Base-by-base conservation (phyloP, 2,888 invertebrate genomes). In the Lasioglossum zephyrum region DNA sequence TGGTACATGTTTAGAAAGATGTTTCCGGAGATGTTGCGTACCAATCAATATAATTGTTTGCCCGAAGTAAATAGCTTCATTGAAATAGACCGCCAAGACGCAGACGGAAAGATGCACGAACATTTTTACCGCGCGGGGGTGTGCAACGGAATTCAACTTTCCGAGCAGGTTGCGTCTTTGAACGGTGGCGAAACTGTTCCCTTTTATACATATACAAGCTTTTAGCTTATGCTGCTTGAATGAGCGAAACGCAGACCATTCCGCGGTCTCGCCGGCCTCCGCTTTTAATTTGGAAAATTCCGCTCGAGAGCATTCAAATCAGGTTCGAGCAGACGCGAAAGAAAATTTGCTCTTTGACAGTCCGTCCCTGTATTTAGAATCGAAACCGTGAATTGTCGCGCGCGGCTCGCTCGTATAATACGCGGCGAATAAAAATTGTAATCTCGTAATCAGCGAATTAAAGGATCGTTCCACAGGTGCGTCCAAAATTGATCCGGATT, bases 231-330 rank as follows among this genome's bases (percentile, higher is more conserved):
- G 53, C 75, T 82, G 88, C 77, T 82, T 84, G 90, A 90, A 89
- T 87, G 80, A 82, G 74, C 75, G 72, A 31, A 79, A 81, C 83
- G 85, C 80, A 82, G 49, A 80, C 73, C 81, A 60, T 73, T 72
- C 81, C 63, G 76, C 84, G 47, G 4, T 47, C 47, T 22, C 22
- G 74, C 70, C 26, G 81, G 85, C 72, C n/a, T 41, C 73, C 75
- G 79, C 80, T 78, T 78, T 81, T 84, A 88, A 89, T 89, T 87
- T 84, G 77, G 82, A 85, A 85, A 87, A 87, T 87, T 89, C 79
- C 72, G 72, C 53, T 73, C 75, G 70, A 53, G 49, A 49, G 81
- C 81, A 76, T 78, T 77, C 85, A 77, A 87, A 77, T 87, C 82
- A 77, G 74, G 78, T 73, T 79, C 79, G 81, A 70, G 57, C 77